phyloP scores from a whole-genome alignment of 2,888 invertebrate species.

The Cepaea hortensis region DNA sequence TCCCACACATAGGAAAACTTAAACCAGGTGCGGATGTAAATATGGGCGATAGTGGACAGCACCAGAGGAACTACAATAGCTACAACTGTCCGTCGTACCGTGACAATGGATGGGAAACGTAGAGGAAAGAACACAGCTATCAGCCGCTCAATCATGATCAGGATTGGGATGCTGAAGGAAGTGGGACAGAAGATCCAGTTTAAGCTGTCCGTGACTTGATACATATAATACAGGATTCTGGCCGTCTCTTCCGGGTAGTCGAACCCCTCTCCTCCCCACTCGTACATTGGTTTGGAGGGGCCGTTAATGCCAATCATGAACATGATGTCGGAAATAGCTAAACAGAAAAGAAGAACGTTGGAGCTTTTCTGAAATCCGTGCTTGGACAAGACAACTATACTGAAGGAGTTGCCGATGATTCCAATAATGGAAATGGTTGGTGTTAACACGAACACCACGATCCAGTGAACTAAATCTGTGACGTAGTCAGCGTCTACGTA shows the following conservation, averaged over 20 bases:
- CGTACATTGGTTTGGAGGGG: slow-evolving; percentile 29
- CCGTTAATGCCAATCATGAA: slow-evolving; percentile 35
- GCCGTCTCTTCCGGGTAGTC: slow-evolving; percentile 22
- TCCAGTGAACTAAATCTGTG: slow-evolving; percentile 22
- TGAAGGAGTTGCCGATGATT: slow-evolving; percentile 25
- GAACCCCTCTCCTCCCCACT: slow-evolving; percentile 18
- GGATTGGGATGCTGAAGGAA: slow-evolving; percentile 11
- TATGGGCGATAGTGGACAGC: background rate
- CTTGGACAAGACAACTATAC: slow-evolving; percentile 19
- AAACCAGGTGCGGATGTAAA: slow-evolving; percentile 35
- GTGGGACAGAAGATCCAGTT: slow-evolving; percentile 23
- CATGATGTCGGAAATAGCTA: slow-evolving; percentile 36
- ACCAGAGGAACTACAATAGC: background rate
- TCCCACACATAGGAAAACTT: slow-evolving; percentile 21
- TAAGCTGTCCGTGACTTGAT: slow-evolving; percentile 22
- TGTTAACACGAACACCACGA: slow-evolving; percentile 16
- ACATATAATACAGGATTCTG: slow-evolving; percentile 12
- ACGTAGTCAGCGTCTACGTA: slow-evolving; percentile 12
- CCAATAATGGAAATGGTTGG: slow-evolving; percentile 27
- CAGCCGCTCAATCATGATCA: slow-evolving; percentile 24
- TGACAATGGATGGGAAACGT: slow-evolving; percentile 18
- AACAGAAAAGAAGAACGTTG: slow-evolving; percentile 28
- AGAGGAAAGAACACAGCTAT: slow-evolving; percentile 38
- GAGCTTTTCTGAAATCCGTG: slow-evolving; percentile 37
- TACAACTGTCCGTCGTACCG: slow-evolving; percentile 9